Conservation (phyloP, 2,797 vertebrate species). For the Mico argentatus region DNA sequence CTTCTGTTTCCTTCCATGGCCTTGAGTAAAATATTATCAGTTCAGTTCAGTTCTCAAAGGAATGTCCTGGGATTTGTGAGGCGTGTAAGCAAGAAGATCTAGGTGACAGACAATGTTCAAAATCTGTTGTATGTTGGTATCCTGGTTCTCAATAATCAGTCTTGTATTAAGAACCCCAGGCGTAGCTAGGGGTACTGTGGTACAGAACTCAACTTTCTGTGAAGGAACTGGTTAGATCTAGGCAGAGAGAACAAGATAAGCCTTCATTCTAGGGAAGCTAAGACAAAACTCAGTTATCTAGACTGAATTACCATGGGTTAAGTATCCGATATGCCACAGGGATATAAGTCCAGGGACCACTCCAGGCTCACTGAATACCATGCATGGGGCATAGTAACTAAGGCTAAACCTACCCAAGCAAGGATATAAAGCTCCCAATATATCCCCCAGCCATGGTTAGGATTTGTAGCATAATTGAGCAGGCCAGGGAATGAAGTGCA, state of each 20-base stretch:
- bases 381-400: not conserved
- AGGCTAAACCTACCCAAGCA: not conserved
- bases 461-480: not conserved
- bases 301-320: not conserved
- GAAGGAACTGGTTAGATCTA: not conserved
- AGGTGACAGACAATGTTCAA: not conserved
- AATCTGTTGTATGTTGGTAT: not conserved
- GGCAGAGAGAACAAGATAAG: not conserved
- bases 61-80: constrained; percentile 20
- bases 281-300: not conserved
- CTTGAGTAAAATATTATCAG: not conserved
- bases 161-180: not conserved
- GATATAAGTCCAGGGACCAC: not conserved
- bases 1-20: not conserved
- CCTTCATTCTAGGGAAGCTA: not conserved
- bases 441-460: not conserved
- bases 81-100: not conserved
- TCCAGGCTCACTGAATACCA: not conserved
- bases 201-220: not conserved
- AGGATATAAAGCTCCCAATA: not conserved
- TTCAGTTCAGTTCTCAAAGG: not conserved
- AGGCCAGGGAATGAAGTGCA: not conserved
- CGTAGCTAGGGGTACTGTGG: not conserved
- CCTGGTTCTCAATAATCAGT: not conserved
- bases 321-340: not conserved